Percentiles rank a stretch among this genome's conserved stretches.
Conservation (phyloP, 2,888 invertebrate species). For the Drosophila demipolita region DNA sequence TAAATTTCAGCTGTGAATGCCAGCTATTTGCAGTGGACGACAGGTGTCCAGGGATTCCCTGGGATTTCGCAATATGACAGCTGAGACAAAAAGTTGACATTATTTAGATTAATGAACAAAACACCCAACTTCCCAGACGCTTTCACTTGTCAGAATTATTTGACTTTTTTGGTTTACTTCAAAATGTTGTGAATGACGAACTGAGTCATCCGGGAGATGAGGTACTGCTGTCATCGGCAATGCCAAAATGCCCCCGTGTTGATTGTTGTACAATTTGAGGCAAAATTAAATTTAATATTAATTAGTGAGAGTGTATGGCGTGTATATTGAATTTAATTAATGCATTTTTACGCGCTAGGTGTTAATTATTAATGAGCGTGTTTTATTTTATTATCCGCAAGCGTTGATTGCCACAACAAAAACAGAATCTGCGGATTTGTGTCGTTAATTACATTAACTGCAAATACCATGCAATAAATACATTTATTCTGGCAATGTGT, state of each 20-base stretch:
- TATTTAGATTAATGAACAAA: slow-evolving; percentile 60
- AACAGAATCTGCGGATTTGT: slow-evolving; percentile 34
- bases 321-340: slow-evolving; percentile 70
- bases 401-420: slow-evolving; percentile 14
- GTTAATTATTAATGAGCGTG: slow-evolving; percentile 66
- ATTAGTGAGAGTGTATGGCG: slow-evolving; percentile 59
- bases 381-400: slow-evolving; percentile 8
- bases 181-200: slow-evolving; percentile 23
- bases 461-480: slow-evolving; percentile 48
- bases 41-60: slow-evolving; percentile 52
- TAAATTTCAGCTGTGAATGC: slow-evolving; percentile 47
- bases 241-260: slow-evolving; percentile 25
- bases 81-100: slow-evolving; percentile 53
- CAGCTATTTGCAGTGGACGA: slow-evolving; percentile 45
- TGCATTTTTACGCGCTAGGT: slow-evolving; percentile 67
- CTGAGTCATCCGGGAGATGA: slow-evolving; percentile 12
- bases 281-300: slow-evolving; percentile 64
- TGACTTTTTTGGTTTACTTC: slow-evolving; percentile 20
- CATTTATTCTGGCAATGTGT: slow-evolving; percentile 36
- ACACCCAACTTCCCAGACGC: slow-evolving; percentile 26
- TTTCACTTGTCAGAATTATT: slow-evolving; percentile 45
- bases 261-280: slow-evolving; percentile 50
- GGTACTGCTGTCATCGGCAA: slow-evolving; percentile 34
- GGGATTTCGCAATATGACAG: slow-evolving; percentile 23
- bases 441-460: slow-evolving; percentile 45